Evolutionary conservation across 2,888 invertebrate genomes (phyloP), one percentile per base, ranked within the genome.

Genomic region (Xanthorhoe designata): DNA sequence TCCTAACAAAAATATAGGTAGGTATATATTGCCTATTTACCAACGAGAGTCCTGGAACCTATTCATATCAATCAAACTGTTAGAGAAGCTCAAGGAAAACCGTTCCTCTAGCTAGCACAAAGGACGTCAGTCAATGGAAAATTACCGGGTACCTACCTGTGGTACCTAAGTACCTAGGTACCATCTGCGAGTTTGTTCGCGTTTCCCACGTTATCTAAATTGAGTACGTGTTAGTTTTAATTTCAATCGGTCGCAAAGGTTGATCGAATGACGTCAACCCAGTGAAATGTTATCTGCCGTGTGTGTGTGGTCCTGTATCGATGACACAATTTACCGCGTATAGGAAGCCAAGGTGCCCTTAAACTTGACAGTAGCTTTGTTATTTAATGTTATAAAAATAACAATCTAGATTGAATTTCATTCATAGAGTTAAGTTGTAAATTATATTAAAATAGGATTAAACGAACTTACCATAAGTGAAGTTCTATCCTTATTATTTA

Each of bases 261-360:
- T 80, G 72, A 51, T 55, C 59, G 80, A 79, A 81, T 87, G 84
- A 87, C 86, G 88, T 87, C 86, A 87, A 88, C 82, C 78, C 77
- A 76, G 83, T 83, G 83, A 88, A 88, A 88, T 87, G 82, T 86
- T 89, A 90, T 89, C 88, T 86, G 82, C 86, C 90, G 90, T 81
- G 82, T 79, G 83, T 76, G 82, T 79, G 83, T 76, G 82, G 80
- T 81, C 80, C 78, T 71, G 74, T 74, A 76, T 66, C 69, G 72
- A 74, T 78, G 78, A 79, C 77, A 74, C 75, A 77, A 68, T 61
- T 72, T 32, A 42, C 35, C 52, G 38, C 19, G 51, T 53, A 45
- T 45, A 15, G 29, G 38, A 49, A 51, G n/a, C 50, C 54, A 29
- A 35, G 49, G 17, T 57, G 51, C 51, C 19, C 24, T 51, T 38